Percentiles rank a stretch among this genome's conserved stretches.
Evolutionary conservation across 2,113 vertebrate genomes (phyloP).

Genomic region (Sterna hirundo): DNA sequence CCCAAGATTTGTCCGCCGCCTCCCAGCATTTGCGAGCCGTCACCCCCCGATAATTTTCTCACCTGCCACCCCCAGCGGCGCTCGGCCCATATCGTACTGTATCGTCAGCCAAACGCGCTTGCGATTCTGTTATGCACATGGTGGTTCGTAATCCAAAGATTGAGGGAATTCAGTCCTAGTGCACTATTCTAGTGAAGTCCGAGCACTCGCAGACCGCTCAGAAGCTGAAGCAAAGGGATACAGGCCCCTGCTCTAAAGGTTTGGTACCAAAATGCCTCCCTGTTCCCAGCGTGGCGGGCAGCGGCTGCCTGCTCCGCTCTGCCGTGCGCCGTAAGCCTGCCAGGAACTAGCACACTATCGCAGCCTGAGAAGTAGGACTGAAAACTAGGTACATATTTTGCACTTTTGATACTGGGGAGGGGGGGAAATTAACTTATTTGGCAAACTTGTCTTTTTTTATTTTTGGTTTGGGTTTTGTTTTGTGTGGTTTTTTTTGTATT

Average conservation of each 20-base stretch:
- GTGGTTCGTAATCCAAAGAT: background rate
- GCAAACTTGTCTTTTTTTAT: conserved; percentile 63
- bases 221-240: background rate
- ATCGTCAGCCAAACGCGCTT: rapidly evolving
- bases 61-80: rapidly evolving
- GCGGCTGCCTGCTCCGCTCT: background rate
- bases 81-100: rapidly evolving
- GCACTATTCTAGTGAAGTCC: background rate
- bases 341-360: background rate
- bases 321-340: background rate
- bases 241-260: background rate
- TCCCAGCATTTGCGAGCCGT: background rate
- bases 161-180: background rate
- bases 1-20: rapidly evolving
- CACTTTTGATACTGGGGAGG: conserved; percentile 79
- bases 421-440: conserved; percentile 76
- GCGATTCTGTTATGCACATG: rapidly evolving
- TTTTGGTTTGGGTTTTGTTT: conserved; percentile 28
- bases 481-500: conserved; percentile 52
- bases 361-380: conserved; percentile 31
- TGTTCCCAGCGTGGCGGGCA: background rate
- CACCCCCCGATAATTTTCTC: background rate
- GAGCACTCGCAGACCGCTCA: background rate
- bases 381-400: conserved; percentile 72
- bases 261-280: background rate